phyloP scores from a whole-genome alignment of 1,140 invertebrate genomes.

The Anthonomus grandis region DNA sequence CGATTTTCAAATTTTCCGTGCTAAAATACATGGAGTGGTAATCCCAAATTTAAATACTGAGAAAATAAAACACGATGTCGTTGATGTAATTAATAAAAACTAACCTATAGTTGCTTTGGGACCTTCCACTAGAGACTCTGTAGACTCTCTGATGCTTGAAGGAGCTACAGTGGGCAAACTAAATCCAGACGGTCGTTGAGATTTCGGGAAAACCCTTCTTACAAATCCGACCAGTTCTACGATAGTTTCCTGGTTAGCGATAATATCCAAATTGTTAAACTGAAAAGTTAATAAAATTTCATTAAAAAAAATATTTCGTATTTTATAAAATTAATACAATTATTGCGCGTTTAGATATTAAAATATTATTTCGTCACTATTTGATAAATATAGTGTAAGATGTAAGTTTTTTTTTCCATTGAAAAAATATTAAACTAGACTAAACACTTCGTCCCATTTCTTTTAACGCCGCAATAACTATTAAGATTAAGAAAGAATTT shows the following conservation, averaged over 20 bases:
- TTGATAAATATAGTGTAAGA: too few species aligned
- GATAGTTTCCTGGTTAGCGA: conserved; percentile 95
- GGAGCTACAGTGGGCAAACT: conserved; percentile 38
- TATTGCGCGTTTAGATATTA: too few species aligned
- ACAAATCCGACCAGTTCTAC: conserved; percentile 87
- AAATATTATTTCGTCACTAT: too few species aligned
- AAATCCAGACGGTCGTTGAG: conserved; percentile 35
- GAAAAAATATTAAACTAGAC: neutral
- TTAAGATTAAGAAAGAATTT: too few species aligned
- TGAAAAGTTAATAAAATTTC: neutral
- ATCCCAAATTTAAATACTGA: too few species aligned
- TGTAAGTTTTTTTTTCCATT: neutral
- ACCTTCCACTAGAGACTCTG: conserved; percentile 37
- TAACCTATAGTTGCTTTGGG: conserved; percentile 27
- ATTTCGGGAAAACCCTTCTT: conserved; percentile 66
- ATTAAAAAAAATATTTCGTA: neutral
- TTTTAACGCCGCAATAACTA: too few species aligned
- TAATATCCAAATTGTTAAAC: conserved; percentile 93
- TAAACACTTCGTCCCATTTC: too few species aligned
- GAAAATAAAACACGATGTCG: too few species aligned
- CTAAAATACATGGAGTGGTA: too few species aligned
- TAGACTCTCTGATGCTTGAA: conserved; percentile 26
- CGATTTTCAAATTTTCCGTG: too few species aligned
- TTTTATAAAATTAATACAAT: too few species aligned
- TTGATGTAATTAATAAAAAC: conserved; percentile 1